Conservation (phyloP, 2,113 vertebrate species). For the Acrocephalus kingi region DNA sequence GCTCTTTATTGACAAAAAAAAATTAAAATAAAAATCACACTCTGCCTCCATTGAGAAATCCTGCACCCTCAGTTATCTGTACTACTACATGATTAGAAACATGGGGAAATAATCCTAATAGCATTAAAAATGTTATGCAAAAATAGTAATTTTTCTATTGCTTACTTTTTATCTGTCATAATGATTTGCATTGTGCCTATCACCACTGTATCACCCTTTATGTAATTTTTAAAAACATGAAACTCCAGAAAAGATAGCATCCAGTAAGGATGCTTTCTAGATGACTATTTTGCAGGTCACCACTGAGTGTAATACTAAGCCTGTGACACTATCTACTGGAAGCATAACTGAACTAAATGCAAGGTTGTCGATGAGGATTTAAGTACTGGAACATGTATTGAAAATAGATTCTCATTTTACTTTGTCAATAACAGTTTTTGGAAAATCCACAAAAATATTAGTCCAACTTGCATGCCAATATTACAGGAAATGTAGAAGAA, state of each 20-base stretch:
- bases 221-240: not conserved
- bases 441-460: not conserved
- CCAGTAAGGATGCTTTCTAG: not conserved
- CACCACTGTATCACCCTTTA: not conserved
- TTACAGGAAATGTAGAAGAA: constrained; percentile 22
- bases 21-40: not conserved
- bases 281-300: not conserved
- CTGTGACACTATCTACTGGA: not conserved
- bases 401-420: constrained; percentile 29
- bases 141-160: not conserved
- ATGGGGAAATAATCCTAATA: not conserved
- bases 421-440: constrained; percentile 11
- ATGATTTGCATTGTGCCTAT: not conserved
- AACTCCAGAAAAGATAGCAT: not conserved
- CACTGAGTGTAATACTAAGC: not conserved
- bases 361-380: constrained; percentile 17
- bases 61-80: not conserved
- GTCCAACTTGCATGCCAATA: not conserved
- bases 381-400: not conserved
- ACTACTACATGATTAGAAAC: not conserved
- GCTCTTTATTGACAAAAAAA: not conserved
- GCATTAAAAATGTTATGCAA: not conserved
- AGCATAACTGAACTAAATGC: not conserved
- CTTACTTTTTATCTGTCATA: not conserved
- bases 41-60: not conserved